Conservation (phyloP, 1,140 invertebrate genomes). For the Luehdorfia chinensis region DNA sequence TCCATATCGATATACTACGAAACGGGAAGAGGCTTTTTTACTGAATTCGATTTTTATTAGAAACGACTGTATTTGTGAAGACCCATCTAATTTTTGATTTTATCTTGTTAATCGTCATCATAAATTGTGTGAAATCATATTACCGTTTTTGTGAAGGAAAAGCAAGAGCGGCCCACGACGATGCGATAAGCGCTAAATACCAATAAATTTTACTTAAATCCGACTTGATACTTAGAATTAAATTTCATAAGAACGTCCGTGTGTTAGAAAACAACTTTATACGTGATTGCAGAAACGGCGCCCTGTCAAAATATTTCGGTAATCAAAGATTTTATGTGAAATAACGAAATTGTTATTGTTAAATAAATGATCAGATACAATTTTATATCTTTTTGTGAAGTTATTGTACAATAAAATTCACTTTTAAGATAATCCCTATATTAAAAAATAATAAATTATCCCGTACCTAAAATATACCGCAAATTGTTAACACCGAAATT, state of each 20-base stretch:
- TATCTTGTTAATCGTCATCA: conserved; percentile 18
- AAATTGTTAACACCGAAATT: too few relatives aligned
- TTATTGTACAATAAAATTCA: not conserved
- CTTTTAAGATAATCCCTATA: too few relatives aligned
- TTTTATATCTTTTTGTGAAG: not conserved
- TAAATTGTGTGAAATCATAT: conserved; percentile 19
- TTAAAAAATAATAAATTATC: too few relatives aligned
- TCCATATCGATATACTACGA: not conserved
- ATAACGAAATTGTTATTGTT: conserved; percentile 10
- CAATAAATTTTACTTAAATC: conserved; percentile 17
- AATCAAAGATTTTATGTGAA: conserved; percentile 15
- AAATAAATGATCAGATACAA: conserved; percentile 10
- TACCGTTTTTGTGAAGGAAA: conserved; percentile 15
- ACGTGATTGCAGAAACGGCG: conserved; percentile 13
- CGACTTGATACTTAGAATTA: conserved; percentile 15
- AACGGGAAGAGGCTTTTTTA: not conserved
- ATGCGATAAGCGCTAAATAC: conserved; percentile 17
- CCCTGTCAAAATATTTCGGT: conserved; percentile 16
- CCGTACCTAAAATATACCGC: too few relatives aligned
- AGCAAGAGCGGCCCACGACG: conserved; percentile 10
- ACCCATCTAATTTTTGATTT: conserved; percentile 14
- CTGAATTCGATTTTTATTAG: conserved; percentile 16
- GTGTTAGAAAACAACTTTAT: conserved; percentile 17
- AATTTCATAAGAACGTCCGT: conserved; percentile 13
- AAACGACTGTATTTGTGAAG: conserved; percentile 16